Evolutionary conservation across 2,888 invertebrate genomes (phyloP).

Genomic region (Drosophila sordidula): DNA sequence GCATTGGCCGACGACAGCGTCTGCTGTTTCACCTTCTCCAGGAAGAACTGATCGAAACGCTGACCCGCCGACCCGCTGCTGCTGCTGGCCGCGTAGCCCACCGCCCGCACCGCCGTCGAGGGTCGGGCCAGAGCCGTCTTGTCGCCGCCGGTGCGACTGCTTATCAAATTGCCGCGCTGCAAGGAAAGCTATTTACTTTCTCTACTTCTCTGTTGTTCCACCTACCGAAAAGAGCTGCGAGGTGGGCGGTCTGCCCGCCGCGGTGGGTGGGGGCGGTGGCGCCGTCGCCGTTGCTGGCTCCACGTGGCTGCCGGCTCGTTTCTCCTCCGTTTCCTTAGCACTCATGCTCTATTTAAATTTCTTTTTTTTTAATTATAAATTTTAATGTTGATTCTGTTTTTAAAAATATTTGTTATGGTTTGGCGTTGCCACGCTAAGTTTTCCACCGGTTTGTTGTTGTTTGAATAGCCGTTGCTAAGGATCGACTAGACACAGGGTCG

Average conservation of each 20-base stretch:
- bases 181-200: not conserved
- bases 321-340: constrained; percentile 23
- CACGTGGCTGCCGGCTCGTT: not conserved
- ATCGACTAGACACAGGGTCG: not conserved
- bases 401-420: constrained; percentile 35
- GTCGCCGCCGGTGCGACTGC: constrained; percentile 81
- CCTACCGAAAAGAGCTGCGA: constrained; percentile 81
- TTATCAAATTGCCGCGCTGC: constrained; percentile 83
- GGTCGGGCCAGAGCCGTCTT: constrained; percentile 88
- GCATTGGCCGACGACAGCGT: constrained; percentile 79
- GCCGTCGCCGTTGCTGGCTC: constrained; percentile 25
- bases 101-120: constrained; percentile 98
- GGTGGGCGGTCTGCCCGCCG: constrained; percentile 81
- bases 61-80: constrained; percentile 84
- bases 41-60: constrained; percentile 91
- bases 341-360: constrained; percentile 29
- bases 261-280: constrained; percentile 76
- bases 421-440: constrained; percentile 43
- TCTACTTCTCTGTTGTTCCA: not conserved
- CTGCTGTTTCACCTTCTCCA: constrained; percentile 84
- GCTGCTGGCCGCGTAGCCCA: constrained; percentile 94
- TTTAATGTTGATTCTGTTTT: not conserved
- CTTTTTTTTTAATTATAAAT: not conserved
- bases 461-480: constrained; percentile 14
- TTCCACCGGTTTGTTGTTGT: not conserved